Base-by-base conservation (phyloP, 2,888 invertebrate genomes). In the Hypomecis punctinalis region DNA sequence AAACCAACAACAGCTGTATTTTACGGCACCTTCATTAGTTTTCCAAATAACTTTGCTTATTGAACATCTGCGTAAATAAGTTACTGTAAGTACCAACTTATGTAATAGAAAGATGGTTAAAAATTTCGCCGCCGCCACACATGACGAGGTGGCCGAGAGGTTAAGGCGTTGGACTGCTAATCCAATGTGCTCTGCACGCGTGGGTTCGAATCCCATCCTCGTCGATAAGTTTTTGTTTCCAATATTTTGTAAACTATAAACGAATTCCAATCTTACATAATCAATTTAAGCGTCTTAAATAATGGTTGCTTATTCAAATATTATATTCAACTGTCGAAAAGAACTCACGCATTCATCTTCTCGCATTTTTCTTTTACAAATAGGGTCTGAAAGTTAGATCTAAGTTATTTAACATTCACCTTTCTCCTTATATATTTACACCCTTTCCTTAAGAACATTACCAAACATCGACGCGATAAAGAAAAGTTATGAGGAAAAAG, bases 101-200 rank as follows among this genome's bases (percentile, higher is more conserved):
- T 47, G 11, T 48, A 60, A 39, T 52, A 57, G 43, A 49, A 54
- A 55, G 11, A 46, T n/a, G 11, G 9, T 49, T 40, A 33, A 52
- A n/a, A 64, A 67, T 68, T 74, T 73, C 62, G 55, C 33, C 8
- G 2, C 6, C 6, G 0, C 4, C 43, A 37, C 0, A 39, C 61
- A 68, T 64, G 92, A 93, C 92, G 93, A 93, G 93, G 93, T 93
- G 93, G 93, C 93, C 93, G 93, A 93, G 93, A 82, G 93, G 93
- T 93, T 93, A 93, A 93, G 93, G 93, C 93, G 93, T 93, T 93
- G 93, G 93, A 93, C 95, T 96, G 96, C 96, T 96, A 96, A 96
- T 96, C 96, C 95, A 96, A 95, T 96, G 95, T 95, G 96, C 95
- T 96, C 95, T 96, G 95, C 96, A 95, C 95, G 96, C 96, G 95